Evolutionary conservation across 2,888 invertebrate genomes (phyloP), one percentile per base, ranked within the genome.

Genomic region (Ormia ochracea): DNA sequence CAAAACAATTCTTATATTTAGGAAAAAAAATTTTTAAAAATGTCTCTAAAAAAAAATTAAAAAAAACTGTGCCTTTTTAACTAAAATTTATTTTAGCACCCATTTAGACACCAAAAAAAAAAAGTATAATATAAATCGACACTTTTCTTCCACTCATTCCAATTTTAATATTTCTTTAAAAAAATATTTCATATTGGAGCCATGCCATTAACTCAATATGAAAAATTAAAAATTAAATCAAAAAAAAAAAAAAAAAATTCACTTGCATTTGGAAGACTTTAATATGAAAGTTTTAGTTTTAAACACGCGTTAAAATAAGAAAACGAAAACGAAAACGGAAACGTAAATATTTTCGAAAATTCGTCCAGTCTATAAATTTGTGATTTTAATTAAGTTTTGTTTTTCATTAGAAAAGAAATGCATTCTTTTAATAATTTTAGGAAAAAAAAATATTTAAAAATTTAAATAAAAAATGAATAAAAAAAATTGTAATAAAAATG

Each of bases 341-440:
- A 74, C 59, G 28, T 23, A 63, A 66, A 74, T 56, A 19, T 56
- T 50, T 50, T 50, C 19, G 28, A 65, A 59, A 23, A 66, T 65
- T 79, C 76, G 83, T 87, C 89, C 88, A 88, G 88, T 88, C 88
- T 88, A 88, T 87, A 86, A 88, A 87, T 89, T 89, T 88, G 88
- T 88, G 88, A 88, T 88, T 88, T 89, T 88, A 88, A 86, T 88
- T 88, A 87, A 83, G 88, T 87, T 84, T 85, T 79, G 59, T 50
- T 63, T 66, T 52, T 23, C 28, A 19, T 38, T 45, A 74, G 72
- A 75, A 69, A 38, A 56, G 28, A 65, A 58, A 9, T 41, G 19
- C 48, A 54, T 43, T 65, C 54, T 12, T 61, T 21, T 48, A 31
- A 63, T 19, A 36, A n/a, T 61, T 61, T 52, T 12, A 52, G 33